phyloP scores from a whole-genome alignment of 2,113 vertebrate genomes.

The Phocoena phocoena region DNA sequence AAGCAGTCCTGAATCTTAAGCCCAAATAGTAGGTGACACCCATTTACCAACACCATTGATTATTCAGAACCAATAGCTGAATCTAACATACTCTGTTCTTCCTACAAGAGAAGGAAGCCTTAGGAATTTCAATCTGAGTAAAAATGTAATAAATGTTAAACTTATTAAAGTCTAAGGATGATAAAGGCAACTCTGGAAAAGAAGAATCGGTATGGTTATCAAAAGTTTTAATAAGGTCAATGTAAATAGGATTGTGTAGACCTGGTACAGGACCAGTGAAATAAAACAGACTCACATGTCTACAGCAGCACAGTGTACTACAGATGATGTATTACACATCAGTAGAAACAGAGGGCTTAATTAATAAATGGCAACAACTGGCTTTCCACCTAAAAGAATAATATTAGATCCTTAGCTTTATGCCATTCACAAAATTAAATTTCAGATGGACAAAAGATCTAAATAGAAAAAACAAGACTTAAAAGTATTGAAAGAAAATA shows the following conservation, averaged over 20 bases:
- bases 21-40: not conserved
- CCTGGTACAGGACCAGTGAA: not conserved
- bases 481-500: not conserved
- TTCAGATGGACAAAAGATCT: not conserved
- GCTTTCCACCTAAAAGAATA: constrained; percentile 13
- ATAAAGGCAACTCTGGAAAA: not conserved
- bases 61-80: not conserved
- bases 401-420: constrained; percentile 2
- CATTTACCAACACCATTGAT: not conserved
- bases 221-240: not conserved
- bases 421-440: constrained; percentile 4
- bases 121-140: not conserved
- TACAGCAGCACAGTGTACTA: not conserved
- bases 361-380: not conserved
- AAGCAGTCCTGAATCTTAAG: not conserved
- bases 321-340: not conserved
- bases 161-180: not conserved
- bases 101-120: not conserved
- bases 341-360: not conserved
- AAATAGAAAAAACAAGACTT: not conserved
- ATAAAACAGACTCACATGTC: not conserved
- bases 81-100: not conserved
- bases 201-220: not conserved
- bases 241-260: not conserved
- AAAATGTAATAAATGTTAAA: not conserved